phyloP scores from a whole-genome alignment of 2,888 invertebrate genomes.

The Tiliacea citrago region DNA sequence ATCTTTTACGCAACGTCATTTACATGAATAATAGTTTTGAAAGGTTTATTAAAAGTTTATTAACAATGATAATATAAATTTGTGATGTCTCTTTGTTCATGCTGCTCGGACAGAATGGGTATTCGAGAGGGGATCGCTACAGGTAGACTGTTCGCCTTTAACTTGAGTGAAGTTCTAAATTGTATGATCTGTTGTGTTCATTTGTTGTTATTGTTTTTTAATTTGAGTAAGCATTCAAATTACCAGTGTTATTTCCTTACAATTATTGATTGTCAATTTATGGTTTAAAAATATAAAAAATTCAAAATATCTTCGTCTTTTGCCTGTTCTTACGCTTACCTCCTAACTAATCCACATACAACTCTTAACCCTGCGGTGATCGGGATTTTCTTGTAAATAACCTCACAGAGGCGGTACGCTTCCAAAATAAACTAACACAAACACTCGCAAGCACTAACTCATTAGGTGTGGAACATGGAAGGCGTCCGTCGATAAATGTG shows the following conservation, averaged over 20 bases:
- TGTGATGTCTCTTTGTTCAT: conserved; percentile 81
- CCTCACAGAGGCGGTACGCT: conserved; percentile 30
- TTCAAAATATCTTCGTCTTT: conserved; percentile 79
- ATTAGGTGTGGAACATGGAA: conserved; percentile 28
- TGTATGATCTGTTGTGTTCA: conserved; percentile 70
- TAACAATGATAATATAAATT: conserved; percentile 74
- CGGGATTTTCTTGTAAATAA: conserved; percentile 56
- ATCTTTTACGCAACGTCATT: conserved; percentile 81
- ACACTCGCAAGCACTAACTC: conserved; percentile 34
- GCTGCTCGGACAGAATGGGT: conserved; percentile 88
- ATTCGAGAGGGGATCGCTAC: conserved; percentile 87
- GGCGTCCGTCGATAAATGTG: conserved; percentile 61
- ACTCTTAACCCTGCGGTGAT: conserved; percentile 48
- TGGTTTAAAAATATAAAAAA: conserved; percentile 82
- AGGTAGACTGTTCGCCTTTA: conserved; percentile 80
- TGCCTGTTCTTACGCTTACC: conserved; percentile 81
- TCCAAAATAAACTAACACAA: conserved; percentile 52
- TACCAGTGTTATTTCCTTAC: conserved; percentile 80
- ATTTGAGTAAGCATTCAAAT: conserved; percentile 81
- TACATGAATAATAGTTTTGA: conserved; percentile 80
- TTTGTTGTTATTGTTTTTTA: conserved; percentile 76
- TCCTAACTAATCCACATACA: conserved; percentile 63
- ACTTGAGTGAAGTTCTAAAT: conserved; percentile 70
- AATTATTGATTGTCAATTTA: conserved; percentile 78
- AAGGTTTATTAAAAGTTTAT: conserved; percentile 81